Evolutionary conservation across 2,113 vertebrate genomes (phyloP).

Genomic region (Theristicus caerulescens): DNA sequence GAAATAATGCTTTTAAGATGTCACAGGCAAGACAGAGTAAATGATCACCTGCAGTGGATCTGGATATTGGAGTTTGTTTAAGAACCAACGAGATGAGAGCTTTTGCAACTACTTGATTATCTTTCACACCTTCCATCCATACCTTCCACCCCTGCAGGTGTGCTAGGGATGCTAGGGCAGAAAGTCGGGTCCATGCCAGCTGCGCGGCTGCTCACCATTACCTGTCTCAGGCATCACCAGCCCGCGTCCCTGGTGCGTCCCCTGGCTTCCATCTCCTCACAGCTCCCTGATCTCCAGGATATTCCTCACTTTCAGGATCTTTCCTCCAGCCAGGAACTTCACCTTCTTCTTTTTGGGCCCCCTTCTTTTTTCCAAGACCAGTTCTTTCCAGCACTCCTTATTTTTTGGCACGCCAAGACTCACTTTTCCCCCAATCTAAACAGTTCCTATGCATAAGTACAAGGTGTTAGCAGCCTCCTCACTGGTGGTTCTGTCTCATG

Average conservation of each 20-base stretch:
- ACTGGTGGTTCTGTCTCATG: not conserved
- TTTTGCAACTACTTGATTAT: not conserved
- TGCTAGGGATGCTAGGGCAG: not conserved
- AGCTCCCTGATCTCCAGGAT: not conserved
- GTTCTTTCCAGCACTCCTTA: not conserved
- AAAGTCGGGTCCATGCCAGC: accelerated
- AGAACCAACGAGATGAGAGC: not conserved
- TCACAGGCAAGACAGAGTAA: not conserved
- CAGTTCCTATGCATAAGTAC: not conserved
- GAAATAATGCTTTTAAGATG: not conserved
- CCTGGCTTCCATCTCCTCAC: not conserved
- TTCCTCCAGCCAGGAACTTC: not conserved
- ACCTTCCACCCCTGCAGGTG: not conserved
- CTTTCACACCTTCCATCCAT: not conserved
- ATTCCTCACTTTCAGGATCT: not conserved
- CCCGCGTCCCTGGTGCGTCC: not conserved
- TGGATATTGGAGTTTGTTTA: not conserved
- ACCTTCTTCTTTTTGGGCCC: accelerated
- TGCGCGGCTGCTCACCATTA: not conserved
- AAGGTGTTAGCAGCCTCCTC: not conserved
- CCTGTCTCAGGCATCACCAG: not conserved
- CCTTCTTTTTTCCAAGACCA: not conserved
- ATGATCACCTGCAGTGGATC: not conserved
- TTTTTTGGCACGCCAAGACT: not conserved
- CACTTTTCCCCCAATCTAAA: not conserved